Base-by-base conservation (phyloP, 2,797 vertebrate genomes). In the Phrynocephalus forsythii region DNA sequence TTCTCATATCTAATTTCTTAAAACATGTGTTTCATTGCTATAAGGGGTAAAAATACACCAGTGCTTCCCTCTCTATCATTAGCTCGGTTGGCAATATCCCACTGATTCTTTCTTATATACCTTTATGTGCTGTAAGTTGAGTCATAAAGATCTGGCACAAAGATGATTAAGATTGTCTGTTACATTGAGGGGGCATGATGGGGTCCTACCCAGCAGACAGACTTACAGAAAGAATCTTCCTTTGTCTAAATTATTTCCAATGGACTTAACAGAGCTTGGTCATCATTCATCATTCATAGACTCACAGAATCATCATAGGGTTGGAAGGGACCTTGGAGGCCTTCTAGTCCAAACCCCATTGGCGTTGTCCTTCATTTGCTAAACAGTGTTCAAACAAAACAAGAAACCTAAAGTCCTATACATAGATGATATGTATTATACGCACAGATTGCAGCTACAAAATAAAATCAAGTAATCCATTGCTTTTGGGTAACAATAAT, bases 391-490 rank as follows among this genome's bases (percentile, higher is more conserved):
- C 8, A 68, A 71, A 71, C 9, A 67, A 18, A 67, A 67, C n/a
- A 28, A 26, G 9, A 10, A 66, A 75, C 15, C 7, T 56, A 13
- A 38, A 75, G 82, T 87, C 90, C 0, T 76, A 68, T 90, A 81
- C 5, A 88, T 91, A 88, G 50, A 60, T 77, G 89, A 69, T 85
- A 33, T 87, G 88, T 87, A 82, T 76, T 92, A 90, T 91, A 86
- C 76, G 83, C 0, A 6, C 87, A 88, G 60, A 79, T 90, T 92
- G 88, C 50, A 94, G 90, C 92, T 91, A 89, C 0, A 0, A 83
- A 86, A 75, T 33, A 73, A 94, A 77, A 91, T 86, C 78, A 28
- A 91, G 86, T 9, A 69, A 90, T 90, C 92, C 92, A 86, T 85
- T 87, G 91, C 82, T 86, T 89, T 90, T 89, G 0, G 0, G 90